Evolutionary conservation across 2,797 vertebrate species (phyloP).

Genomic region (Chaetodon trifasciatus): DNA sequence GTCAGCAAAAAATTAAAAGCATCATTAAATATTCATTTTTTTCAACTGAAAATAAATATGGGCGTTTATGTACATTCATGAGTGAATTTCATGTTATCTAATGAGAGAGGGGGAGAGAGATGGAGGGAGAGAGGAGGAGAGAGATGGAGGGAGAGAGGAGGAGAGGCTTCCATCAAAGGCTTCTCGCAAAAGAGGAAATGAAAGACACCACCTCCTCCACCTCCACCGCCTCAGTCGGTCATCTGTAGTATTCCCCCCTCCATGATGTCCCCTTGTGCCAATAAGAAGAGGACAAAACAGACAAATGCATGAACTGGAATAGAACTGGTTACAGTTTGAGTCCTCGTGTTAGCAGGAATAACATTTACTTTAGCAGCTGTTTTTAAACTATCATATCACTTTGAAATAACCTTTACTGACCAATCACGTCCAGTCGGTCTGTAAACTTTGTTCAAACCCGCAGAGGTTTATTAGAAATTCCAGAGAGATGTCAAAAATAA

Average conservation of each 20-base stretch:
- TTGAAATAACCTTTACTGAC: no score
- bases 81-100: neutral
- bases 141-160: neutral
- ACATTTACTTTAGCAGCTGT: no score
- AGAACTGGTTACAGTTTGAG: neutral
- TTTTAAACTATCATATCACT: no score
- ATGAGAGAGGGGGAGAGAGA: neutral
- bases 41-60: neutral
- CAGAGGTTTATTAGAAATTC: no score
- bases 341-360: neutral
- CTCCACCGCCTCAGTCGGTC: neutral
- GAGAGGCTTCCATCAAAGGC: constrained; percentile 1
- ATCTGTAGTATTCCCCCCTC: no score
- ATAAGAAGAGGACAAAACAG: neutral
- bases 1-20: no score
- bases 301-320: neutral
- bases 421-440: no score
- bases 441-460: no score
- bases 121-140: no score
- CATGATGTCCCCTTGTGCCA: neutral
- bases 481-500: no score
- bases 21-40: neutral
- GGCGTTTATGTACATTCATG: neutral
- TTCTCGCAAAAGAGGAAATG: constrained; percentile 13
- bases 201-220: no score